These are phyloP conservation scores for Rhynchomys soricoides DNA, from an alignment of 2,113 vertebrate genomes.

Conservation along the genomic window DNA sequence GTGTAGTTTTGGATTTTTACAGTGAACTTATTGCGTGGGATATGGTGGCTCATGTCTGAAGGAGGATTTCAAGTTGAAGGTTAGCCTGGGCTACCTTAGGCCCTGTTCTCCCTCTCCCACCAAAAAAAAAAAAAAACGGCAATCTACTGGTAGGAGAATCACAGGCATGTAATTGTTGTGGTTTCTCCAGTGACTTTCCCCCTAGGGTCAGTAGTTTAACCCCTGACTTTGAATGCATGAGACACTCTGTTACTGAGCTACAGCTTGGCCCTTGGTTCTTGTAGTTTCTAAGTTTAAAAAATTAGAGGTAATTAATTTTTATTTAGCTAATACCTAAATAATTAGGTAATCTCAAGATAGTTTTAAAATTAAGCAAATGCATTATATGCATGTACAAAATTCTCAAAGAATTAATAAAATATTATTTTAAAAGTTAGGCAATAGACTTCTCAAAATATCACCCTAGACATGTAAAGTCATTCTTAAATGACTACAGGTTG, in stretches of 20 bases:
- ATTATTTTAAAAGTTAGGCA: conserved; percentile 48
- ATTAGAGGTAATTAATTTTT: neutral
- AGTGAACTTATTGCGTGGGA: neutral
- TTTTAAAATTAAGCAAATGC: neutral
- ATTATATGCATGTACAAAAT: neutral
- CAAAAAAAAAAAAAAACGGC: neutral
- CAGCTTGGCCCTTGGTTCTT: neutral
- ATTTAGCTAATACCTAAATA: too few relatives aligned
- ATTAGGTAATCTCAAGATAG: conserved; percentile 37
- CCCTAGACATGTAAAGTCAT: neutral
- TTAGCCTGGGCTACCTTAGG: neutral
- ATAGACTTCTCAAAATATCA: conserved; percentile 7
- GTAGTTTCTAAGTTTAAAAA: conserved; percentile 15
- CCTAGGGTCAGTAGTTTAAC: neutral
- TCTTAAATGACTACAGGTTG: neutral
- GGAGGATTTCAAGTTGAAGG: neutral
- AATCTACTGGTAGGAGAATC: neutral
- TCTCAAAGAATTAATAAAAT: neutral
- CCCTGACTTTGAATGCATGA: neutral
- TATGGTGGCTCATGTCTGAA: neutral
- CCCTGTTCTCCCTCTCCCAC: neutral
- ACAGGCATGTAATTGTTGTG: neutral
- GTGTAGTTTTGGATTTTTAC: neutral
- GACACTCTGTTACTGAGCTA: neutral
- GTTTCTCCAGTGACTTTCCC: neutral